These are phyloP conservation scores for Tiliqua scincoides DNA, from an alignment of 2,113 vertebrate species.

Conservation along the genomic window DNA sequence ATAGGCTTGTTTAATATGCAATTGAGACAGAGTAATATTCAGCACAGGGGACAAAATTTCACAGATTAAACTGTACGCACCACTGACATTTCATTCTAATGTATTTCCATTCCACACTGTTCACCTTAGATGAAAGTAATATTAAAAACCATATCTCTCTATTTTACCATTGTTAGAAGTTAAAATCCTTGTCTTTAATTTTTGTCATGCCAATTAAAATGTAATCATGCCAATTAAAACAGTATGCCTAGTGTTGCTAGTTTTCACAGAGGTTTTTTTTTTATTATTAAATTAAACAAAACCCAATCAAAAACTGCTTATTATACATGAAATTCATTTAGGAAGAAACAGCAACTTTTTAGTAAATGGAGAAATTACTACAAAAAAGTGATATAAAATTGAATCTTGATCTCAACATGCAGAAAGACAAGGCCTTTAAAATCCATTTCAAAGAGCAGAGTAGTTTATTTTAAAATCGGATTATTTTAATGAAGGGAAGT, in stretches of 20 bases:
- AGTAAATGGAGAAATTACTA: conserved; percentile 60
- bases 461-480: conserved; percentile 42
- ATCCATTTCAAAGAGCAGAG: conserved; percentile 35
- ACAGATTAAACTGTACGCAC: conserved; percentile 93
- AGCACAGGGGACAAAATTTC: conserved; percentile 89
- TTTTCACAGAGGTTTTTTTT: conserved; percentile 60
- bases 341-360: conserved; percentile 59
- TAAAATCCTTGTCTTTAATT: conserved; percentile 84
- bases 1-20: conserved; percentile 97
- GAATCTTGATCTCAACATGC: conserved; percentile 47
- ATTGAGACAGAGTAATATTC: conserved; percentile 92
- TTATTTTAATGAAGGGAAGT: conserved; percentile 48
- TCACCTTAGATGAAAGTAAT: conserved; percentile 87
- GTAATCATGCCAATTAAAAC: conserved; percentile 88
- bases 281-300: conserved; percentile 75
- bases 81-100: conserved; percentile 91
- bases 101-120: conserved; percentile 86
- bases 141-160: conserved; percentile 86
- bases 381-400: conserved; percentile 49
- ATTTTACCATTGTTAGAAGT: conserved; percentile 88
- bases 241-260: conserved; percentile 71
- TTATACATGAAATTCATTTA: conserved; percentile 67
- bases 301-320: conserved; percentile 68
- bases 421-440: conserved; percentile 34
- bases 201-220: conserved; percentile 91